Percentiles rank a stretch among this genome's conserved stretches.
These are phyloP conservation scores for Australoheros facetus DNA, from an alignment of 2,797 vertebrate genomes.

Conservation along the genomic window DNA sequence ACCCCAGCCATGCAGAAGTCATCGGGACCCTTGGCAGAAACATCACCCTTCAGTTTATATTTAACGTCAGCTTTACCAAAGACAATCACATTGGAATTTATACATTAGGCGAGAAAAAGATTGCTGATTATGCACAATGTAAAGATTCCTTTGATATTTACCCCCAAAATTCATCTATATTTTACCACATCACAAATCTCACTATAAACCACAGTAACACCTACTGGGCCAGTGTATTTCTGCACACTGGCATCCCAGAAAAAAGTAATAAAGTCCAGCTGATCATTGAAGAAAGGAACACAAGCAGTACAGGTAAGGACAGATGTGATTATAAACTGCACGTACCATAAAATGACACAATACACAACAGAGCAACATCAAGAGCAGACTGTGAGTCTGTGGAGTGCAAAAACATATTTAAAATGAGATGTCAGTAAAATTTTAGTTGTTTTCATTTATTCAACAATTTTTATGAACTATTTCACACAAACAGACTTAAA, in stretches of 20 bases:
- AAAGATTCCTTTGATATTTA: not conserved
- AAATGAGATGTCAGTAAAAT: too few species aligned
- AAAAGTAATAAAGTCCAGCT: conserved; percentile 36
- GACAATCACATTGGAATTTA: not conserved
- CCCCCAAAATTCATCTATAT: not conserved
- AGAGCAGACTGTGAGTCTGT: not conserved
- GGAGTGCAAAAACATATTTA: too few species aligned
- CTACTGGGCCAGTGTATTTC: conserved; percentile 37
- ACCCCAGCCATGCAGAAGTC: not conserved
- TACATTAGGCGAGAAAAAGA: not conserved
- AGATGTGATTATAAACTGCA: not conserved
- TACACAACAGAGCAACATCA: not conserved
- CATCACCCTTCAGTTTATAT: conserved; percentile 53
- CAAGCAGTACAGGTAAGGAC: conserved; percentile 29
- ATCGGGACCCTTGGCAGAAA: conserved; percentile 19
- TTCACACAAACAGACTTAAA: not conserved
- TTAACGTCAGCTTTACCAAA: not conserved
- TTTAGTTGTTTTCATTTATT: too few species aligned
- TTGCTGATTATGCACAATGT: rapidly evolving
- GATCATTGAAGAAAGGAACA: not conserved
- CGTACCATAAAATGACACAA: not conserved
- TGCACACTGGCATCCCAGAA: rapidly evolving
- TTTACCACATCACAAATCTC: conserved; percentile 44
- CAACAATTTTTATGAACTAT: not conserved
- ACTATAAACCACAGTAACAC: not conserved